Base-by-base conservation (phyloP, 2,113 vertebrate genomes). In the Poecile atricapillus region DNA sequence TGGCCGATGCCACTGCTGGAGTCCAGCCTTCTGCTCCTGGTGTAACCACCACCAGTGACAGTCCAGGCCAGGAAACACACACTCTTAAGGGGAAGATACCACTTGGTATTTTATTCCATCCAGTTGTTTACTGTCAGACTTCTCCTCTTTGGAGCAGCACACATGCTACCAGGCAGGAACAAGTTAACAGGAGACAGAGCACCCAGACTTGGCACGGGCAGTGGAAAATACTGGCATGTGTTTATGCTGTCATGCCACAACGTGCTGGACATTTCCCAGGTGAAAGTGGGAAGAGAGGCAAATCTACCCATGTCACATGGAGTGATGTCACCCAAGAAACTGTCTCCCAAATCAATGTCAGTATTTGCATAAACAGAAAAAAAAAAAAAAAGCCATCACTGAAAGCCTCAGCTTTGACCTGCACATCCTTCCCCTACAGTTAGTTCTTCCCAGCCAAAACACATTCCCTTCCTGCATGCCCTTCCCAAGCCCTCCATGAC, bases 401-500 rank as follows among this genome's bases (percentile, higher is more conserved):
- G 43, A 58, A 89, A 87, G 58, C 15, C 17, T 65, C 75, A 90
- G 41, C 33, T 89, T 11, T 70, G 43, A 27, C 47, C 44, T 24
- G 33, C 1, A 2, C 7, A 16, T 50, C 56, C 44, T 13, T 27
- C 14, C 30, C 28, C 9, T 17, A 20, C 0, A 5, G 13, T 7
- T 25, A 84, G 41, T 46, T 17, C 46, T 47, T 33, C 43, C 50
- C 56, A 89, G 25, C 4, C 73, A 28, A 25, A 81, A 21, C 0
- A 13, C 3, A 1, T 8, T 19, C 39, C 65, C 20, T 4, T 37
- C 31, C 33, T 3, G 12, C n/a, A 14, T 0, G 0, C 20, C 58
- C 24, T 71, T 19, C 46, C 76, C 77, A 56, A 65, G 22, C 21
- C 58, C 58, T 46, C 37, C 2, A 0, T 4, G 73, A 9, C 8